These are phyloP conservation scores for Enoplosus armatus DNA, from an alignment of 2,797 vertebrate species.

Conservation along the genomic window DNA sequence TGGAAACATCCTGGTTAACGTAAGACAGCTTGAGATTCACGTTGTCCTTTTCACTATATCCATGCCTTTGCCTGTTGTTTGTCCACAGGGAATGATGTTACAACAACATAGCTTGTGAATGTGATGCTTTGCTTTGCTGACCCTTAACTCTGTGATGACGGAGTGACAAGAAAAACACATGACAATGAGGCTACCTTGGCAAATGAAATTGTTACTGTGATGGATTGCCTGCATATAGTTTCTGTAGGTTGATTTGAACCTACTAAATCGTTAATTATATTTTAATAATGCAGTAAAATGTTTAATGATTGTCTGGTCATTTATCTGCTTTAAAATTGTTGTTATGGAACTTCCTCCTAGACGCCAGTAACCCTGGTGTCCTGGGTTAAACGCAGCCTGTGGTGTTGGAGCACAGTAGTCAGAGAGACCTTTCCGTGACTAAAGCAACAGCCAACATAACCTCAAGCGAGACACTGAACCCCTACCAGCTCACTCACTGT, in stretches of 20 bases:
- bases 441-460: constrained; percentile 41
- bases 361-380: not conserved
- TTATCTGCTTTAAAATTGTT: not conserved
- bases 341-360: not conserved
- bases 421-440: constrained; percentile 22
- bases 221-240: not conserved
- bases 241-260: constrained; percentile 2
- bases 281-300: constrained; percentile 4
- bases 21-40: not conserved
- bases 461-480: constrained; percentile 33
- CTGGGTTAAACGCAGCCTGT: constrained; percentile 15
- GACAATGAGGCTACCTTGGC: no score
- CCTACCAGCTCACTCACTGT: constrained; percentile 41
- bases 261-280: not conserved
- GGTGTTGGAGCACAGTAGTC: not conserved
- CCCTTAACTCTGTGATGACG: not conserved
- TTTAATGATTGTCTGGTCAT: not conserved
- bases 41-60: not conserved
- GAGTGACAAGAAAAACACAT: no score
- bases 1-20: not conserved
- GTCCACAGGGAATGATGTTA: not conserved
- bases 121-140: constrained; percentile 1
- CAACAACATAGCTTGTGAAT: not conserved
- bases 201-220: constrained; percentile 7
- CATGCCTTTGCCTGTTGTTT: not conserved